These are phyloP conservation scores for Physocephala rufipes DNA, from an alignment of 2,888 invertebrate genomes.

Conservation along the genomic window DNA sequence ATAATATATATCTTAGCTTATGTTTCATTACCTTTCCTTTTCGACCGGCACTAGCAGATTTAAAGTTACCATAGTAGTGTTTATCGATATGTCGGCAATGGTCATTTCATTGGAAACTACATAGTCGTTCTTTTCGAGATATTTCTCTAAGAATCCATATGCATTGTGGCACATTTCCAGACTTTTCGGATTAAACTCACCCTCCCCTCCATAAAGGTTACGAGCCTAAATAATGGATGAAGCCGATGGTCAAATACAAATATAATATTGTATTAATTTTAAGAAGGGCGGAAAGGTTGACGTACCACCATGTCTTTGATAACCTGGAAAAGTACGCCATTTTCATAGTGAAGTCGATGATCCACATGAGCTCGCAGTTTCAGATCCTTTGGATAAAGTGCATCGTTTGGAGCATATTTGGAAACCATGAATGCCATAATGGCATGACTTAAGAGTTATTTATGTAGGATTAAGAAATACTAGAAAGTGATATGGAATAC, in stretches of 20 bases:
- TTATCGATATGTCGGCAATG: constrained; percentile 67
- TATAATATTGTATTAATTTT: neutral
- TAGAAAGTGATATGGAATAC: constrained; percentile 47
- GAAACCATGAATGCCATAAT: constrained; percentile 68
- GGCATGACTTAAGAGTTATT: constrained; percentile 63
- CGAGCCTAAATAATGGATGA: constrained; percentile 51
- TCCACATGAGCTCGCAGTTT: constrained; percentile 68
- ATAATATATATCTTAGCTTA: neutral
- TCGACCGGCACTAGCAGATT: constrained; percentile 61
- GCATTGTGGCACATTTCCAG: constrained; percentile 56
- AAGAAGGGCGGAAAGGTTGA: constrained; percentile 34
- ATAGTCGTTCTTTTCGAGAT: constrained; percentile 56
- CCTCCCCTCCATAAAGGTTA: constrained; percentile 58
- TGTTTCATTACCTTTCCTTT: constrained; percentile 42
- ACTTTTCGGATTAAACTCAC: constrained; percentile 53
- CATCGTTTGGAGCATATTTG: constrained; percentile 68
- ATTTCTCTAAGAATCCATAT: constrained; percentile 60
- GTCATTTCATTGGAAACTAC: constrained; percentile 57
- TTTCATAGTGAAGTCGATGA: constrained; percentile 69
- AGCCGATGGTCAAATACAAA: neutral
- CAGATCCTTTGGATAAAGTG: constrained; percentile 70
- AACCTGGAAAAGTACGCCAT: constrained; percentile 67
- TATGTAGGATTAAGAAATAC: too few species aligned
- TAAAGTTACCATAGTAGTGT: constrained; percentile 63
- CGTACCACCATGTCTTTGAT: constrained; percentile 67